Evolutionary conservation across 2,113 vertebrate genomes (phyloP), one percentile per base, ranked within the genome.

Genomic region (Toxotes jaculatrix): DNA sequence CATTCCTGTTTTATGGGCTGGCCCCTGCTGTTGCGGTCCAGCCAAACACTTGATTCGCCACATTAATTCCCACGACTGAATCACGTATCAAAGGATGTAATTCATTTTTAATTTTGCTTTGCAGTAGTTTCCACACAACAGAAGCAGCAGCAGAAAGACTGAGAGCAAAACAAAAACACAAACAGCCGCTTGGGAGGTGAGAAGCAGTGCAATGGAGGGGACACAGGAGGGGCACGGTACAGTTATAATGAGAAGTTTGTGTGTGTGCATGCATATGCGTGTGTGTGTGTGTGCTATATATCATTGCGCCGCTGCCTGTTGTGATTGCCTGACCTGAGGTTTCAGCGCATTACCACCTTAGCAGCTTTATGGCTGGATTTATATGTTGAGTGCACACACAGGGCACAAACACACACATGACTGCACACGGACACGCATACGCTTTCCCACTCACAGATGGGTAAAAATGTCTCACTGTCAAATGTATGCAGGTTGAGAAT

Each of bases 271-370:
- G 71, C 53, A 17, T 47, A 56, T 40, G 76, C 47, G 76, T 77
- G 74, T 57, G 21, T 74, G 73, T 47, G 57, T 40, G 76, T 53
- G 76, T 77, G 47, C 19, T 36, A 43, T 79, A 69, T 64, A 70
- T 90, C 85, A 76, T 47, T 84, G 78, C 82, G 60, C 77, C 36
- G 10, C 65, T 81, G 87, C 77, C 67, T 82, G 84, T 84, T 86
- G 75, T 85, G 87, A 86, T 90, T 90, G 83, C 84, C 86, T 89
- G 88, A 85, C 81, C 89, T 72, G 45, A 73, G 84, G 71, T 85
- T 92, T 74, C 71, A 55, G 34, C 27, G 19, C 77, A 90, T 90
- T 82, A 85, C 82, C 77, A 86, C 78, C 67, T 77, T 77, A 87
- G 74, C 83, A 72, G 77, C 79, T 87, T 49, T 74, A 83, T 56